Base-by-base conservation (phyloP, 2,797 vertebrate genomes). In the Urophycis tenuis region DNA sequence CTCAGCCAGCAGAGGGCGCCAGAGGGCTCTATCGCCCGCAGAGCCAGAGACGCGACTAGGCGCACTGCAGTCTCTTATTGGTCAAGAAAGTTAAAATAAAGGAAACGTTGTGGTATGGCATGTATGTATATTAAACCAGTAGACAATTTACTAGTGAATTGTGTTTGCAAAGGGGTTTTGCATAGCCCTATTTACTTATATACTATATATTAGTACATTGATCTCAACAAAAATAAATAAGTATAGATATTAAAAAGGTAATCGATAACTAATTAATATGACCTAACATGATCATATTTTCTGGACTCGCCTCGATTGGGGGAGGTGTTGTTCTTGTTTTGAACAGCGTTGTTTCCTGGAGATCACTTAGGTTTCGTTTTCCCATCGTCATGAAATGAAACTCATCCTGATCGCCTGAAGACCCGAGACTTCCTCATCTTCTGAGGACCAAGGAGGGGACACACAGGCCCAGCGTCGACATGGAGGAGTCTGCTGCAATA, bases 331-430 rank as follows among this genome's bases (percentile, higher is more conserved):
- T 15, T 41, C 39, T 41, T 15, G 39, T 17, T 41, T 41, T 14
- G 3, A 41, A 15, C 39, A 14, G 33, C 33, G 0, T 12, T 12
- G 39, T 41, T 53, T 45, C 41, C 41, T 15, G 41, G 45, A 53
- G 22, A 0, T 19, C 14, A 22, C 17, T 60, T 60, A 25, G n/a
- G 87, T 93, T 93, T 93, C 92, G 89, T 35, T 93, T 93, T 92
- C 88, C 78, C 73, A 35, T 81, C 83, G 0, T 77, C 83, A 45
- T 74, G 75, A 85, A 84, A 82, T 0, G 82, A 87, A 88, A 7
- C 4, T 84, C 0, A 75, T 69, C 19, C 45, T 19, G 45, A 53
- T 1, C 12, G 6, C 45, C 17, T 22, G 45, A 19, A n/a, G 14
- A 0, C 72, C 92, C 14, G 2, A 90, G 0, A 85, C 82, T n/a